Percentiles rank a stretch among this genome's conserved stretches.
Conservation (phyloP, 2,888 invertebrate genomes). For the Andricus quercusramuli region DNA sequence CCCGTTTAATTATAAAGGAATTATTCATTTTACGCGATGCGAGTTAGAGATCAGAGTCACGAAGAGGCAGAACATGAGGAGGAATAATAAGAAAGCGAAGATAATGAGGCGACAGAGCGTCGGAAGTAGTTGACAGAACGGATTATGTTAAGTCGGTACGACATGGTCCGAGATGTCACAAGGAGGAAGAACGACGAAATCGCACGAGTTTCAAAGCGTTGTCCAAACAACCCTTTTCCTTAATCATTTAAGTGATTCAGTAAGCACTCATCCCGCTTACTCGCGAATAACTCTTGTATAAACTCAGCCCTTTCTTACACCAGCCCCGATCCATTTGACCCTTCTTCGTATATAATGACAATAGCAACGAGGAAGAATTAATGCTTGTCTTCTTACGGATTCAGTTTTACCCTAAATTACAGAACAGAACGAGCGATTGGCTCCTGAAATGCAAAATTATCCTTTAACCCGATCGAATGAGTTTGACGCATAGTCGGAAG, state of each 20-base stretch:
- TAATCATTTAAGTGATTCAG: conserved; percentile 78
- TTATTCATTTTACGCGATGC: conserved; percentile 19
- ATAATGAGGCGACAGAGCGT: conserved; percentile 70
- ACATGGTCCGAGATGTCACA: conserved; percentile 49
- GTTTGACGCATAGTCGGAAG: neutral
- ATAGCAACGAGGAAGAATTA: conserved; percentile 63
- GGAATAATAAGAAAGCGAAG: conserved; percentile 60
- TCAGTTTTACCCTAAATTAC: neutral
- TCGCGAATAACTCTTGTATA: conserved; percentile 71
- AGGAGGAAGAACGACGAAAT: conserved; percentile 68
- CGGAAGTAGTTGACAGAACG: conserved; percentile 75
- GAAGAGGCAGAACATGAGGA: conserved; percentile 32
- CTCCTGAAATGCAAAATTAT: neutral
- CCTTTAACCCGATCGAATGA: neutral
- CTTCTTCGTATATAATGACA: conserved; percentile 67
- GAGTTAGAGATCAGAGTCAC: conserved; percentile 35
- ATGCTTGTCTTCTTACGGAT: conserved; percentile 59
- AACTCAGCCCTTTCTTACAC: conserved; percentile 69
- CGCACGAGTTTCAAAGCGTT: conserved; percentile 69
- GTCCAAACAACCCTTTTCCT: conserved; percentile 79
- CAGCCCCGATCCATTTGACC: conserved; percentile 57
- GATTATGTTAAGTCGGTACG: conserved; percentile 71
- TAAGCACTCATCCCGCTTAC: conserved; percentile 72
- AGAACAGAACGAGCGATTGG: neutral
- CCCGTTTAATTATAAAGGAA: conserved; percentile 23